These are phyloP conservation scores for Bombus confusus DNA, from an alignment of 1,140 invertebrate species.

Conservation along the genomic window DNA sequence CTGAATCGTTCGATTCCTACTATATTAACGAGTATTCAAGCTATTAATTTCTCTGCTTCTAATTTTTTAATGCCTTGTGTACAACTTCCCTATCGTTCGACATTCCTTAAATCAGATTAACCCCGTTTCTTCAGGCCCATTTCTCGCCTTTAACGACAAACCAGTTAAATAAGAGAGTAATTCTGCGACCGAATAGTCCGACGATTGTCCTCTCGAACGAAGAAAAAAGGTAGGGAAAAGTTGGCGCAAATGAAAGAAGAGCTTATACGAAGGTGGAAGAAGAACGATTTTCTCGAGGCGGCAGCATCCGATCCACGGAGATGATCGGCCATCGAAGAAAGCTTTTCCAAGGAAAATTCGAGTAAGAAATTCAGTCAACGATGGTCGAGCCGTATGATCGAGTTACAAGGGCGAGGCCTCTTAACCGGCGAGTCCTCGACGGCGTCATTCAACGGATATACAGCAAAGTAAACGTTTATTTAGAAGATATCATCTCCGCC, in stretches of 20 bases:
- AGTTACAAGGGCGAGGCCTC: constrained; percentile 58
- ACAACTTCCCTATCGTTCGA: neutral
- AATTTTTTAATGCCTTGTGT: neutral
- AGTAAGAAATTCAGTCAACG: constrained; percentile 34
- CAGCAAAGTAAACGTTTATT: constrained; percentile 63
- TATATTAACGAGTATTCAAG: neutral
- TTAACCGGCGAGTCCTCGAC: constrained; percentile 46
- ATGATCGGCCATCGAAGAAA: constrained; percentile 30
- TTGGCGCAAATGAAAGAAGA: neutral
- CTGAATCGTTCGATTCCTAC: neutral
- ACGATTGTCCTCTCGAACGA: neutral
- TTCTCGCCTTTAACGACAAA: neutral
- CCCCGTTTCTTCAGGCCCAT: too few relatives aligned
- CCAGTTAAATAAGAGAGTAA: neutral
- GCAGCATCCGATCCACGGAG: constrained; percentile 29
- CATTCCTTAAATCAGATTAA: neutral
- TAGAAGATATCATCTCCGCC: constrained; percentile 63
- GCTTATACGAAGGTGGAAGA: neutral
- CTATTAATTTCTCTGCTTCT: neutral
- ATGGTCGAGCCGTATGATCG: constrained; percentile 43
- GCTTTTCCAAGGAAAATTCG: constrained; percentile 18
- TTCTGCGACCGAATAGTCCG: neutral
- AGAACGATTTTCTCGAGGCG: constrained; percentile 19
- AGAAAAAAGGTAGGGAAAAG: neutral
- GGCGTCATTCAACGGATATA: constrained; percentile 48